These are phyloP conservation scores for Deilephila elpenor DNA, from an alignment of 2,888 invertebrate species.

Conservation along the genomic window DNA sequence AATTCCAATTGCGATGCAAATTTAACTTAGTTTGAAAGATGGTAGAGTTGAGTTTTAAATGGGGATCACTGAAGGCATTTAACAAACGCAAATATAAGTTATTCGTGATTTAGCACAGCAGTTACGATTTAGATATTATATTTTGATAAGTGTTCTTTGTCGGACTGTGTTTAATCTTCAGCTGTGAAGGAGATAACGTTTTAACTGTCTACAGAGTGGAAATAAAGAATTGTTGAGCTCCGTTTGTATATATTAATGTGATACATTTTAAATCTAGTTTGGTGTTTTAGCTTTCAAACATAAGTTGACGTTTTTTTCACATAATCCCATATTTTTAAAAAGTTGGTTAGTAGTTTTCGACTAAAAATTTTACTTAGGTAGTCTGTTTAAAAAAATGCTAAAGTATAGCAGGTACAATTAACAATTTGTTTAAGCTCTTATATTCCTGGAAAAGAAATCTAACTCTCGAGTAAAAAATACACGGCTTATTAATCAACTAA, in stretches of 20 bases:
- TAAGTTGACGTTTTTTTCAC: too few relatives aligned
- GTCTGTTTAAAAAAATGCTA: too few relatives aligned
- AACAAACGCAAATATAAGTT: slow-evolving; percentile 24
- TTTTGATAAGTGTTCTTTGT: slow-evolving; percentile 26
- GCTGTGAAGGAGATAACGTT: slow-evolving; percentile 9
- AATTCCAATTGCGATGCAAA: background rate
- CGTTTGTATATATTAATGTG: background rate
- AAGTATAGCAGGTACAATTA: too few relatives aligned
- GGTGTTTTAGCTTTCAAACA: background rate
- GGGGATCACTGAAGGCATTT: background rate
- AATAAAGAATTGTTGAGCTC: background rate
- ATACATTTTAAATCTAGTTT: background rate
- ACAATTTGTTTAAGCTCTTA: too few relatives aligned
- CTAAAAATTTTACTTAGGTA: too few relatives aligned
- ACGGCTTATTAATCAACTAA: too few relatives aligned
- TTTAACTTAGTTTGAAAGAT: too few relatives aligned
- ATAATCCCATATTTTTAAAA: too few relatives aligned
- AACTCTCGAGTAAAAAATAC: too few relatives aligned
- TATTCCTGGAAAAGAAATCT: too few relatives aligned
- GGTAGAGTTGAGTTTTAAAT: background rate
- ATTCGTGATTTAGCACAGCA: slow-evolving; percentile 22
- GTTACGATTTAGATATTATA: slow-evolving; percentile 24
- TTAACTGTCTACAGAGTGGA: slow-evolving; percentile 15
- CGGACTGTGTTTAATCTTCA: slow-evolving; percentile 17
- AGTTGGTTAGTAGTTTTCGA: too few relatives aligned